Evolutionary conservation across 2,113 vertebrate genomes (phyloP).

Genomic region (Amblyopsis rosae): DNA sequence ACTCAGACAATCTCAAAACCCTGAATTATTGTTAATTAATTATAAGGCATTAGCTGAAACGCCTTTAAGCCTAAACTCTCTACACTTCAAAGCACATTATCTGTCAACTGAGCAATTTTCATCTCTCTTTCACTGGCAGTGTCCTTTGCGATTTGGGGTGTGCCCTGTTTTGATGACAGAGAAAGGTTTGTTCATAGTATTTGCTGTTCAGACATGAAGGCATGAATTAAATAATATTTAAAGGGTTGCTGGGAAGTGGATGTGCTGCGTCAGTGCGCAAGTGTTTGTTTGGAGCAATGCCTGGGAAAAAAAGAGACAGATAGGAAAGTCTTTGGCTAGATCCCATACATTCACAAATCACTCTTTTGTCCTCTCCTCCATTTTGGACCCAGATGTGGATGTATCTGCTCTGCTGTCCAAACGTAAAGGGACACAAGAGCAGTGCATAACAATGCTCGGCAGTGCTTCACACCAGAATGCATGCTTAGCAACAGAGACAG

Average conservation of each 20-base stretch:
- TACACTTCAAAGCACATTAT: conserved; percentile 34
- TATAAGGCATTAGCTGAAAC: not conserved
- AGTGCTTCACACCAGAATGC: no score
- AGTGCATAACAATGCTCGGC: no score
- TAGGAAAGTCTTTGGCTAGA: not conserved
- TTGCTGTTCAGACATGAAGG: conserved; percentile 18
- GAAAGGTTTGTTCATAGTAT: conserved; percentile 3
- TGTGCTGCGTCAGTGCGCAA: not conserved
- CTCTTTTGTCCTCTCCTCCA: not conserved
- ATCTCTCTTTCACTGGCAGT: not conserved
- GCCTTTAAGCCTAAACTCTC: conserved; percentile 12
- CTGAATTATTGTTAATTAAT: conserved; percentile 22
- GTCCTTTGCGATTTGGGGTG: not conserved
- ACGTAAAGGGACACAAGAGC: not conserved
- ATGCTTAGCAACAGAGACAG: no score
- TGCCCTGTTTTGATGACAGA: conserved; percentile 24
- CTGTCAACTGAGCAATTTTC: conserved; percentile 40
- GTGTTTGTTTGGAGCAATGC: not conserved
- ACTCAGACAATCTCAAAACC: not conserved
- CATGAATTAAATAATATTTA: conserved; percentile 27
- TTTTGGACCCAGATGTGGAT: not conserved
- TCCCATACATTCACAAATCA: not conserved
- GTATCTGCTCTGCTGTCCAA: not conserved
- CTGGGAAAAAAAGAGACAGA: not conserved
- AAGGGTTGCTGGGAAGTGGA: not conserved